Percentiles rank a stretch among this genome's conserved stretches.
Evolutionary conservation across 2,888 invertebrate genomes (phyloP).

Genomic region (Eupeodes latifasciatus): DNA sequence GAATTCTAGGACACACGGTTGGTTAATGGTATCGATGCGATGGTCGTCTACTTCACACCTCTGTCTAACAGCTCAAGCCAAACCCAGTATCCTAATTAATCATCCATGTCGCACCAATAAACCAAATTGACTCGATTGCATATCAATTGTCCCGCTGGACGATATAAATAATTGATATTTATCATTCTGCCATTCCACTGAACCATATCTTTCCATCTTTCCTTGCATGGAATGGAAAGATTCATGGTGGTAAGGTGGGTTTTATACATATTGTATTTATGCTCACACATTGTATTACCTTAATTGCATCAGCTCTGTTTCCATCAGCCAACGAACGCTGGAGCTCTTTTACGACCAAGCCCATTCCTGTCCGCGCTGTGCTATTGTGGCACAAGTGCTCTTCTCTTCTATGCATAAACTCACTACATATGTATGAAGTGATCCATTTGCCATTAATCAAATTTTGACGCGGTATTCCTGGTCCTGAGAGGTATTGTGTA

Average conservation of each 20-base stretch:
- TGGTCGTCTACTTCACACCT: slow-evolving; percentile 44
- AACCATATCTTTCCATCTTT: slow-evolving; percentile 45
- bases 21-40: background rate
- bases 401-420: background rate
- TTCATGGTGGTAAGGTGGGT: background rate
- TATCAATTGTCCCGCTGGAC: slow-evolving; percentile 60
- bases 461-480: slow-evolving; percentile 48
- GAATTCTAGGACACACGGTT: slow-evolving; percentile 4
- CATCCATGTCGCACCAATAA: slow-evolving; percentile 63
- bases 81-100: slow-evolving; percentile 52
- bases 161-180: slow-evolving; percentile 71
- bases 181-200: slow-evolving; percentile 56
- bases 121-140: slow-evolving; percentile 67
- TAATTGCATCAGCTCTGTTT: slow-evolving; percentile 61
- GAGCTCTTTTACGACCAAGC: slow-evolving; percentile 36
- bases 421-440: background rate
- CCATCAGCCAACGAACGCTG: background rate
- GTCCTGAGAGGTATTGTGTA: slow-evolving; percentile 43
- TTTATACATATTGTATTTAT: slow-evolving; percentile 1
- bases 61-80: slow-evolving; percentile 28
- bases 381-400: background rate
- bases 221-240: background rate
- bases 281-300: slow-evolving; percentile 65
- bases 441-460: slow-evolving; percentile 70
- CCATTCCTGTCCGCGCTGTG: background rate